Base-by-base conservation (phyloP, 2,797 vertebrate genomes). In the Urocyon cinereoargenteus region DNA sequence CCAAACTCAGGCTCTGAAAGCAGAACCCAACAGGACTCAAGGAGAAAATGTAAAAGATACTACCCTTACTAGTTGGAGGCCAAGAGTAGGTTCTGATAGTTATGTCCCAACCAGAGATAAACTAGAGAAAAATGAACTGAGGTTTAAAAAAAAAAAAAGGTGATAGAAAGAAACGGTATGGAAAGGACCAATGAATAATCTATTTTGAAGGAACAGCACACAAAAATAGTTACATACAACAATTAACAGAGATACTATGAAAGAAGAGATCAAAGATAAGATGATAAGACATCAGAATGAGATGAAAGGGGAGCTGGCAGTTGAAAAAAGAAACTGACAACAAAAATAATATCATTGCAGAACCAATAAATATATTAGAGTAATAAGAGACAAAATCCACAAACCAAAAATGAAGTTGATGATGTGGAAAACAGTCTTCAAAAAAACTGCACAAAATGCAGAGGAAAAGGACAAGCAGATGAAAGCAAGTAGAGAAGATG, bases 311-410 rank as follows among this genome's bases (percentile, higher is more conserved):
- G 16, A 77, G 68, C 77, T 94, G 93, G 90, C 85, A 95, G 62
- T 79, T 95, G 95, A 96, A 97, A 86, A 97, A 98, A 98, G 93
- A 94, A 96, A 78, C 55, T n/a, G 55, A 93, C 28, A 83, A 94
- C 95, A 97, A 94, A 96, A 98, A 93, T 91, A 94, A 40, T 93
- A 95, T 64, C 86, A 91, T 10, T 88, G 92, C 53, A 94, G 84
- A 97, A 93, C 81, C 88, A 86, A 95, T 90, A 97, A 94, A 97
- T 95, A 97, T 72, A 96, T 95, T 93, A 96, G 96, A 95, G 90
- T 81, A 96, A 49, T 72, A 95, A 94, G 77, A 97, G 70, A 81
- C 40, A 93, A 86, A 94, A 94, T 88, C 77, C 72, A 88, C 93
- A 97, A 82, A 92, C 77, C 90, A 85, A 92, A 98, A 94, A 40